Conservation (phyloP, 2,113 vertebrate genomes). For the Rhegmatorhina hoffmannsi region DNA sequence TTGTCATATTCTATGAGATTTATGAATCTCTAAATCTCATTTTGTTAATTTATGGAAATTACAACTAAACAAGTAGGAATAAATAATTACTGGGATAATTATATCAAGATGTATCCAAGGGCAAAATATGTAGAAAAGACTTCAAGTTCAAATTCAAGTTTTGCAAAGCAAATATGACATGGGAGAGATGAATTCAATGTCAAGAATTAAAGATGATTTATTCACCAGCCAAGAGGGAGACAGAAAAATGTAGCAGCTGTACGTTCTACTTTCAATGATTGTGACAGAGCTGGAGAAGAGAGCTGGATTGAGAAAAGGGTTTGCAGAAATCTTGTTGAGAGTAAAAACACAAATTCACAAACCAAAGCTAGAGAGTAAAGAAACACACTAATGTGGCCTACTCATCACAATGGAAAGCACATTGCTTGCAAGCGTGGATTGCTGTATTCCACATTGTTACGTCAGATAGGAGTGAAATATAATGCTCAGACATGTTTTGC, state of each 20-base stretch:
- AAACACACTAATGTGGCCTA: background rate
- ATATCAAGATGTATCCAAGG: background rate
- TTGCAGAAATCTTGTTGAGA: background rate
- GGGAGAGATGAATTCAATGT: background rate
- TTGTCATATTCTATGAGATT: background rate
- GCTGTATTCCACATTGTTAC: background rate
- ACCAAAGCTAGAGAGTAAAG: background rate
- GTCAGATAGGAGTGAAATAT: background rate
- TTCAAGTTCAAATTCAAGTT: constrained; percentile 20
- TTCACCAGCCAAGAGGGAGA: background rate
- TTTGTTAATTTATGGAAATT: background rate
- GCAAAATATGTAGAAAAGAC: background rate
- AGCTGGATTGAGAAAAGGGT: background rate
- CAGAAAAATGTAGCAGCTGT: constrained; percentile 17
- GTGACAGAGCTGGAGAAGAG: background rate
- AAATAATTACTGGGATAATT: background rate
- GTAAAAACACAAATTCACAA: background rate
- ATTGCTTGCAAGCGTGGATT: background rate
- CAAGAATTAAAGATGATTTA: constrained; percentile 40
- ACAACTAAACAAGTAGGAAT: background rate
- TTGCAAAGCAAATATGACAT: constrained; percentile 14
- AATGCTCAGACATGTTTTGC: background rate
- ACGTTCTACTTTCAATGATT: background rate
- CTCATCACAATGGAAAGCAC: background rate
- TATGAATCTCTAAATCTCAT: background rate